Percentiles rank a stretch among this genome's conserved stretches.
Evolutionary conservation across 2,797 vertebrate species (phyloP).

Genomic region (Decapterus maruadsi): DNA sequence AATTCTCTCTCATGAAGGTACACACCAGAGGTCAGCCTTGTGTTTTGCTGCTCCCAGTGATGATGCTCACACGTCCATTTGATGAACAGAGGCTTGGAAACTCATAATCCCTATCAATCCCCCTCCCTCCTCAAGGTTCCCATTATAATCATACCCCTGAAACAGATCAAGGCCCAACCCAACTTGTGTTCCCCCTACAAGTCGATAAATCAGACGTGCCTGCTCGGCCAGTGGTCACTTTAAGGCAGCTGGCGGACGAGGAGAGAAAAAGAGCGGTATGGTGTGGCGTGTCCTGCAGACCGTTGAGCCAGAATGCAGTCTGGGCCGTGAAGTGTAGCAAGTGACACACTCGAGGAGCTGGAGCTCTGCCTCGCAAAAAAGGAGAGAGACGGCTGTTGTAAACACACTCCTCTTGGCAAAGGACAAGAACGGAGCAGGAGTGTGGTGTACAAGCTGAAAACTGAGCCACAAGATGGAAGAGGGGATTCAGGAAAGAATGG

Average conservation of each 20-base stretch:
- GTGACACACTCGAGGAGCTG: constrained; percentile 72
- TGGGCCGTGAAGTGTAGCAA: constrained; percentile 73
- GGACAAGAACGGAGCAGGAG: constrained; percentile 58
- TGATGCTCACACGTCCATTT: constrained; percentile 54
- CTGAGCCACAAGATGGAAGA: constrained; percentile 47
- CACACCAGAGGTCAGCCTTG: constrained; percentile 33
- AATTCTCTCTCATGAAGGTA: constrained; percentile 14
- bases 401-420: constrained; percentile 65
- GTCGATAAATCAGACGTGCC: constrained; percentile 68
- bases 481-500: constrained; percentile 19
- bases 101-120: constrained; percentile 71
- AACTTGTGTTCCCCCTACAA: constrained; percentile 55
- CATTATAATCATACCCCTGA: constrained; percentile 68
- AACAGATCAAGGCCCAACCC: constrained; percentile 65
- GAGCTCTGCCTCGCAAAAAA: constrained; percentile 67
- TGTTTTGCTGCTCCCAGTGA: constrained; percentile 35
- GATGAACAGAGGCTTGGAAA: constrained; percentile 61
- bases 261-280: constrained; percentile 44
- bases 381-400: constrained; percentile 69
- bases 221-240: constrained; percentile 68
- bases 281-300: constrained; percentile 51
- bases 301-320: constrained; percentile 61
- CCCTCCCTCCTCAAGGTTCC: constrained; percentile 67
- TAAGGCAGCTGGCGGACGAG: constrained; percentile 49
- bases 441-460: constrained; percentile 54